phyloP scores from a whole-genome alignment of 2,888 invertebrate genomes.

The Harmothoe impar region DNA sequence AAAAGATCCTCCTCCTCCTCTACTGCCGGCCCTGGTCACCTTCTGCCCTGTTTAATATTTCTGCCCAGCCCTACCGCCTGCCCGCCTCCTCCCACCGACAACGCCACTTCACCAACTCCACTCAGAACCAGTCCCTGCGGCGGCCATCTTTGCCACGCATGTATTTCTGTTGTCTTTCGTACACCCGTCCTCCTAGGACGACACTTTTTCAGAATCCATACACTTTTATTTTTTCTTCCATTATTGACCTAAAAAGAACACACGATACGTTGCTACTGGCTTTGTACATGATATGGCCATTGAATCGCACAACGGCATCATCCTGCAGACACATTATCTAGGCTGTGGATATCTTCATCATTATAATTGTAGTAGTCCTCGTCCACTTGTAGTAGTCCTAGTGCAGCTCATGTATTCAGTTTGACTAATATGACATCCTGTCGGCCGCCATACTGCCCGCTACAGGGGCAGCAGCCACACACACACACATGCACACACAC shows the following conservation, averaged over 20 bases:
- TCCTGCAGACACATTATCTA: slow-evolving; percentile 2
- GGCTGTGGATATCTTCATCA: not conserved
- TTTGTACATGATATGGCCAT: slow-evolving; percentile 56
- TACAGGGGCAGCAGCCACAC: not conserved
- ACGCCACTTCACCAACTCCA: too few species aligned
- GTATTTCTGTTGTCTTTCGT: not conserved
- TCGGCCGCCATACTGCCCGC: too few species aligned
- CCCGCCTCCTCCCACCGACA: too few species aligned
- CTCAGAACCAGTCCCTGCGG: not conserved
- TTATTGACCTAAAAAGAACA: slow-evolving; percentile 56
- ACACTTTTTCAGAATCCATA: slow-evolving; percentile 14
- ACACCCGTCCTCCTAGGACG: slow-evolving; percentile 39
- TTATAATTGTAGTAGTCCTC: not conserved
- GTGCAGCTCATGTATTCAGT: not conserved
- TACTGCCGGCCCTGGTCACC: not conserved
- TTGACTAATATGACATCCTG: slow-evolving; percentile 16
- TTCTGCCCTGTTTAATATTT: too few species aligned
- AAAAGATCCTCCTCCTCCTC: slow-evolving; percentile 28
- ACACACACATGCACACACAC: slow-evolving; percentile 57
- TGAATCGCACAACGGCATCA: slow-evolving; percentile 14
- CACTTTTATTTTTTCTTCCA: slow-evolving; percentile 12
- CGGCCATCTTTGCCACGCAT: not conserved
- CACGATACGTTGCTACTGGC: slow-evolving; percentile 42
- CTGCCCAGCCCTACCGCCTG: too few species aligned
- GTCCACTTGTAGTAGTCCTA: slow-evolving; percentile 2